Base-by-base conservation (phyloP, 2,113 vertebrate species). In the Thinocorus orbignyianus region DNA sequence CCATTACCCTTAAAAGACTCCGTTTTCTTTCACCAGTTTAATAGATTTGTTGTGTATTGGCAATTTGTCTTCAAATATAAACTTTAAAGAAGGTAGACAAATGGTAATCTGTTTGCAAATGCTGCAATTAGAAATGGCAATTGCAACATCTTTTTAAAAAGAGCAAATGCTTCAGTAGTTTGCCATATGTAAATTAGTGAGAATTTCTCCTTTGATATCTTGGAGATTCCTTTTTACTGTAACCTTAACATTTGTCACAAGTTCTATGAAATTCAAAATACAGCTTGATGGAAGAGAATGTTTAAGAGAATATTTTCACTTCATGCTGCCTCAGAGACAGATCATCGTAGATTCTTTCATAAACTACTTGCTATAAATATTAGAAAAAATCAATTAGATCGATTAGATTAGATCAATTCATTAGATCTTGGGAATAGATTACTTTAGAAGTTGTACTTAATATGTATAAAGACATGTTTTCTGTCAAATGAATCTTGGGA, bases 321-420 rank as follows among this genome's bases (percentile, higher is more conserved):
- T 35, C 52, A 15, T 68, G 24, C 10, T 81, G 46, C 51, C 39
- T 92, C 39, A 73, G 44, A 76, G 49, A 72, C 11, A 22, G 24
- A 22, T 85, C 2, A 0, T 44, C 49, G 54, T 18, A 74, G 39
- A 62, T 77, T 74, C 35, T 69, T 81, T 48, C 23, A 70, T 64
- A 37, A 82, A 61, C 22, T 61, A 23, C 19, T 69, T 66, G 31
- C 37, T 88, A 18, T 44, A 54, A 88, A 39, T 78, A 86, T 82
- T 58, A 73, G 37, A 39, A 89, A 96, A 95, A 97, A 82, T 72
- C 69, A 85, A 60, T 70, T 48, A 44, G 16, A 76, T 68, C 1
- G 1, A 51, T 96, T 89, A 74, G 54, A 93, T 64, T 78, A 49
- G 88, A n/a, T 82, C 61, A 68, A 13, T 94, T 96, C 83, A 93